These are phyloP conservation scores for Streblospio benedicti DNA, from an alignment of 1,140 invertebrate genomes.

Conservation along the genomic window DNA sequence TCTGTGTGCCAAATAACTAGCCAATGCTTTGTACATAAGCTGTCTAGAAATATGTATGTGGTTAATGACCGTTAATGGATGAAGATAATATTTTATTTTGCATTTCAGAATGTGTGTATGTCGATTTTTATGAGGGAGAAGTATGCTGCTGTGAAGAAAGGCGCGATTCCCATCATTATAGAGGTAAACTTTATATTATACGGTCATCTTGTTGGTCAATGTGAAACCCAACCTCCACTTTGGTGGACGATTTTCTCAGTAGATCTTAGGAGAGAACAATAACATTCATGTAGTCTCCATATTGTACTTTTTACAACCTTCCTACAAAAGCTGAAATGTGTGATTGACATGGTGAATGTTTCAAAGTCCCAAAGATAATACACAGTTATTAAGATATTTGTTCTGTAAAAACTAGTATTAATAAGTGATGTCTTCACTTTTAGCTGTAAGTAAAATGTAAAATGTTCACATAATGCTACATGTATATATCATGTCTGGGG, in stretches of 20 bases:
- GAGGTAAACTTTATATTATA: conserved; percentile 27
- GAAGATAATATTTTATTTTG: neutral
- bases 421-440: no score
- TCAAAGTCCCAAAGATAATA: no score
- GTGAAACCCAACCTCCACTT: neutral
- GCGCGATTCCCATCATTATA: conserved; percentile 31
- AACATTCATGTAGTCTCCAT: neutral
- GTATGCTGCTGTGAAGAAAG: conserved; percentile 37
- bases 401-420: no score
- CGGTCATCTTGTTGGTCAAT: neutral
- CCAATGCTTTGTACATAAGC: neutral
- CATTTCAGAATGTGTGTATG: conserved; percentile 32
- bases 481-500: no score
- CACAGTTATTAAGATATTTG: no score
- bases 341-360: neutral
- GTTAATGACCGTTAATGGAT: neutral
- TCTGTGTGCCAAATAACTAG: neutral
- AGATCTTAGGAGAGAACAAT: neutral
- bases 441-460: no score
- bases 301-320: neutral
- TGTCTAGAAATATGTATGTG: neutral
- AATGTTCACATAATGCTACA: no score
- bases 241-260: neutral
- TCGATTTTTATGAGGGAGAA: conserved; percentile 35
- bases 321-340: neutral